Evolutionary conservation across 2,888 invertebrate species (phyloP), one percentile per base, ranked within the genome.

Genomic region (Brachyptera putata): DNA sequence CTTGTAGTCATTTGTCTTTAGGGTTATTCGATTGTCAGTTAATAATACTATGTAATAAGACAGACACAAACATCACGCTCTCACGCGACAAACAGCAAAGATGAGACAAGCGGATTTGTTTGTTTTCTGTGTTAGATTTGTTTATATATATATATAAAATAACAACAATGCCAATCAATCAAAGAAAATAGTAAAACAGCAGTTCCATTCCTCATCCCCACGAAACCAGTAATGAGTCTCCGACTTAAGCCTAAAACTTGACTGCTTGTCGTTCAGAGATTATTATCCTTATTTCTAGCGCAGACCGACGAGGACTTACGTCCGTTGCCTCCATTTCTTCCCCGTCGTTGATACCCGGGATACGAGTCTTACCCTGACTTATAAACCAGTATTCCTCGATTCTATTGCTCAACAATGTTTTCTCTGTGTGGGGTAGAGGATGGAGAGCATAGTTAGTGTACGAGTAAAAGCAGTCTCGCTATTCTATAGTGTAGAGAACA

Each of bases 291-390:
- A n/a, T n/a, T n/a, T n/a, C n/a, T 7, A 1, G 41, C 21, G 14
- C 49, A 5, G 30, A 11, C 37, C 16, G 39, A n/a, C 70, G 62
- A 67, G 70, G 73, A 89, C 90, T 91, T 89, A 91, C 91, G 80
- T 90, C 87, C 73, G 90, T 91, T 73, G 84, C 78, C 76, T 84
- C 84, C 84, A 92, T 89, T 79, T 95, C 93, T 77, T 86, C 87
- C 72, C 81, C 85, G 82, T 97, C 96, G 84, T 95, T 94, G 79
- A 97, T 87, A 76, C 90, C 91, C 76, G 94, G 93, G 77, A 97
- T 95, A 79, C 88, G 85, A 74, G 89, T 90, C 83, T 91, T 92
- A 80, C 95, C 95, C 83, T 95, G 93, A 81, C 90, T 89, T 81
- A 95, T 89, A 82, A 86, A 90, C 77, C 85, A 84, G 84, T 94